Conservation (phyloP, 92 coral and sea anemone genomes). For the Heliopora coerulea region DNA sequence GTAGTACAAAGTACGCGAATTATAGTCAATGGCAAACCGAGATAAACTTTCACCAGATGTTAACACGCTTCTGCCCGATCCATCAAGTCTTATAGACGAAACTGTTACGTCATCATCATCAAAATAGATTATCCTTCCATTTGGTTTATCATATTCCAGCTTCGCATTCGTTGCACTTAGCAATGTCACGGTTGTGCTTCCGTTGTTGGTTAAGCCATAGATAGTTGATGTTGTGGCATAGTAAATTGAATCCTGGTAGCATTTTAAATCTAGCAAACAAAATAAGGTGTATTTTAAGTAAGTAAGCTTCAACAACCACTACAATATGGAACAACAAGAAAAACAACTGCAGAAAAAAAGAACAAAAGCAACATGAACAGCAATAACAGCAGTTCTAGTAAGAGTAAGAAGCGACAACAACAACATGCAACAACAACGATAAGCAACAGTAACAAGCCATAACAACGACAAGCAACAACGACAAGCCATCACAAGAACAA, state of each 20-base stretch:
- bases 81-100: conserved; percentile 16
- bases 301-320: too few relatives aligned
- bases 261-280: conserved; percentile 12
- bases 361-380: neutral
- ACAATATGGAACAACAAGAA: too few relatives aligned
- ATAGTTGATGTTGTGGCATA: neutral
- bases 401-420: neutral
- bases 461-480: neutral
- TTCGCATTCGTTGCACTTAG: conserved; percentile 20
- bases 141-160: conserved; percentile 12
- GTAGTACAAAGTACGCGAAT: conserved; percentile 9
- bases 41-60: conserved; percentile 2
- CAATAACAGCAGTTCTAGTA: neutral
- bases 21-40: conserved; percentile 19
- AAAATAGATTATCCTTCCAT: conserved; percentile 21
- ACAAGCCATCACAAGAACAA: neutral
- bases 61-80: neutral
- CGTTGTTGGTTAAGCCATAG: neutral
- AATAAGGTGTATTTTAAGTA: neutral
- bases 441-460: too few relatives aligned
- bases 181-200: neutral
- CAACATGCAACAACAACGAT: neutral
- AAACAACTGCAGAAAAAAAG: too few relatives aligned
- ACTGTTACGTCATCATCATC: neutral
- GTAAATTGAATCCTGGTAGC: conserved; percentile 15